These are phyloP conservation scores for Zaprionus capensis DNA, from an alignment of 1,140 invertebrate species.

Conservation along the genomic window DNA sequence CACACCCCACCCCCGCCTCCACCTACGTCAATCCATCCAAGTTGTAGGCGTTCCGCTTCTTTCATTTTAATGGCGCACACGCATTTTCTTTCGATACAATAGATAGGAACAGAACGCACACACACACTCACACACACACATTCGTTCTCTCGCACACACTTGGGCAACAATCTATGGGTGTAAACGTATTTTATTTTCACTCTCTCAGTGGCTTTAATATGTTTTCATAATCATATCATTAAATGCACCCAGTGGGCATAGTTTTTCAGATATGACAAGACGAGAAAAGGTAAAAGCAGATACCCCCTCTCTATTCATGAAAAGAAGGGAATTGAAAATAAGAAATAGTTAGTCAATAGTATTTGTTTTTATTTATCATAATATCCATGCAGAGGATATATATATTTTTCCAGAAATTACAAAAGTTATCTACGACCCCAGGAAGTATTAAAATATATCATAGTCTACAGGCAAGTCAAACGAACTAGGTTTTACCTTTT, in stretches of 20 bases:
- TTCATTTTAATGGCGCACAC: conserved; percentile 80
- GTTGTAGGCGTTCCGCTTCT: conserved; percentile 78
- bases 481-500: too few relatives aligned
- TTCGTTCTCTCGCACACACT: conserved; percentile 20
- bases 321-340: too few relatives aligned
- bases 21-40: conserved; percentile 37
- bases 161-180: conserved; percentile 21
- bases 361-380: too few relatives aligned
- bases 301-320: too few relatives aligned
- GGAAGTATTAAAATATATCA: too few relatives aligned
- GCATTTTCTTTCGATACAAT: conserved; percentile 78
- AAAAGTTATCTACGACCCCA: too few relatives aligned
- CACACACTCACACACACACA: conserved; percentile 20
- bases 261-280: conserved; percentile 22
- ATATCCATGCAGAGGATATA: too few relatives aligned
- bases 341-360: too few relatives aligned
- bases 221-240: conserved; percentile 81
- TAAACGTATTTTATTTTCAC: conserved; percentile 65
- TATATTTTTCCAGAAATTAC: too few relatives aligned
- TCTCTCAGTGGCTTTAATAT: conserved; percentile 53
- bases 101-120: conserved; percentile 49
- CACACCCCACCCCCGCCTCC: conserved; percentile 29
- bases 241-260: conserved; percentile 63
- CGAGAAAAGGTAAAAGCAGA: background rate
- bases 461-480: too few relatives aligned